Percentiles rank a stretch among this genome's conserved stretches.
These are phyloP conservation scores for Arenaria interpres DNA, from an alignment of 2,113 vertebrate species.

Conservation along the genomic window DNA sequence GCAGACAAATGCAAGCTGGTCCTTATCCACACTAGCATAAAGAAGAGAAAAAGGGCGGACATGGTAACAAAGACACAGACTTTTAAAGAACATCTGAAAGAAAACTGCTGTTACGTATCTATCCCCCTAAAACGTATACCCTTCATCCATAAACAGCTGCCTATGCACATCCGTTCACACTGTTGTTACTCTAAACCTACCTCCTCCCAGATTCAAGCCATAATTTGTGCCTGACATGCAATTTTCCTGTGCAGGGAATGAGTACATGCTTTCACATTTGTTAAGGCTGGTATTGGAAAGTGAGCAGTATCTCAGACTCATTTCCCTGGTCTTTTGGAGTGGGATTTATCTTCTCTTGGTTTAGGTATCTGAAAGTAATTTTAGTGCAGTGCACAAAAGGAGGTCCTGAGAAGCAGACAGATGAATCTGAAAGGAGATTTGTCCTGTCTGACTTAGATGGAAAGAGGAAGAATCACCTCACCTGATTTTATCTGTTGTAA, in stretches of 20 bases:
- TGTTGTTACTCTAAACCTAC: background rate
- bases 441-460: background rate
- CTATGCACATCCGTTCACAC: background rate
- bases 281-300: background rate
- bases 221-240: fast-evolving
- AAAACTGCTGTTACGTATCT: background rate
- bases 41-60: background rate
- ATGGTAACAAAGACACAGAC: background rate
- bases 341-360: background rate
- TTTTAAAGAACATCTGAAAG: background rate
- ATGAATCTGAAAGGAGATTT: background rate
- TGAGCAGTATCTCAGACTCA: background rate
- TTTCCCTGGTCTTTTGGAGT: background rate
- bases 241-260: background rate
- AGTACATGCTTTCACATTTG: background rate
- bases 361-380: background rate
- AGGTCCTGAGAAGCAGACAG: background rate
- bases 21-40: background rate
- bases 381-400: background rate
- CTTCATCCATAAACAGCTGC: background rate
- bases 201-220: background rate
- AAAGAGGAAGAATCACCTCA: background rate
- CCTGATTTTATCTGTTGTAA: background rate
- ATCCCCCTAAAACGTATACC: background rate
- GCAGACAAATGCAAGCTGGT: background rate